phyloP scores from a whole-genome alignment of 2,888 invertebrate genomes.

The Lochmaea capreae region DNA sequence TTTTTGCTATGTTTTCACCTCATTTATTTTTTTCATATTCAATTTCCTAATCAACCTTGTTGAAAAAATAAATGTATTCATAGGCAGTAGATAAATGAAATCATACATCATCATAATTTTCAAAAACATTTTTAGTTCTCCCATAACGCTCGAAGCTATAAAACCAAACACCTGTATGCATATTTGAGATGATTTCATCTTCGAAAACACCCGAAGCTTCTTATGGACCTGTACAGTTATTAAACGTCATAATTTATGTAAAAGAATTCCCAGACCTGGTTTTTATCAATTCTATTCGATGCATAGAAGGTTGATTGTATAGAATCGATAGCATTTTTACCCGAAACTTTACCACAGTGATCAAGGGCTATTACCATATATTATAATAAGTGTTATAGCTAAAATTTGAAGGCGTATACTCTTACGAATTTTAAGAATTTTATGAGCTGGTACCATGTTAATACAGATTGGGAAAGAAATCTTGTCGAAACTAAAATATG shows the following conservation, averaged over 20 bases:
- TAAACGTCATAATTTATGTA: constrained; percentile 26
- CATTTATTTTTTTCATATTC: too few relatives aligned
- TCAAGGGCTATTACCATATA: background rate
- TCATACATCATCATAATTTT: constrained; percentile 11
- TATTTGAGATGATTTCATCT: constrained; percentile 18
- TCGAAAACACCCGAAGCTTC: constrained; percentile 5
- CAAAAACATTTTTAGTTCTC: constrained; percentile 11
- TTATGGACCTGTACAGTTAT: constrained; percentile 18
- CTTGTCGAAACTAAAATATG: too few relatives aligned
- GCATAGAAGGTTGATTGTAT: constrained; percentile 1
- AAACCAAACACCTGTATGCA: constrained; percentile 25
- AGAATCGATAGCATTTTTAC: constrained; percentile 6
- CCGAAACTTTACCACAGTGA: background rate
- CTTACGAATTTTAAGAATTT: background rate
- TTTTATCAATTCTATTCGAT: constrained; percentile 3
- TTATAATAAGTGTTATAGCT: background rate
- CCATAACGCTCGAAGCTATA: constrained; percentile 15
- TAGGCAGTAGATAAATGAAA: constrained; percentile 5
- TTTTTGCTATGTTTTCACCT: too few relatives aligned
- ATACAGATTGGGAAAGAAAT: too few relatives aligned
- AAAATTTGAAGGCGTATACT: background rate
- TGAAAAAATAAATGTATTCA: background rate
- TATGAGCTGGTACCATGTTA: background rate
- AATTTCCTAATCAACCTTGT: too few relatives aligned
- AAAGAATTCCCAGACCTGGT: constrained; percentile 19